Evolutionary conservation across 1,140 invertebrate species (phyloP).

Genomic region (Sitobion miscanthi): DNA sequence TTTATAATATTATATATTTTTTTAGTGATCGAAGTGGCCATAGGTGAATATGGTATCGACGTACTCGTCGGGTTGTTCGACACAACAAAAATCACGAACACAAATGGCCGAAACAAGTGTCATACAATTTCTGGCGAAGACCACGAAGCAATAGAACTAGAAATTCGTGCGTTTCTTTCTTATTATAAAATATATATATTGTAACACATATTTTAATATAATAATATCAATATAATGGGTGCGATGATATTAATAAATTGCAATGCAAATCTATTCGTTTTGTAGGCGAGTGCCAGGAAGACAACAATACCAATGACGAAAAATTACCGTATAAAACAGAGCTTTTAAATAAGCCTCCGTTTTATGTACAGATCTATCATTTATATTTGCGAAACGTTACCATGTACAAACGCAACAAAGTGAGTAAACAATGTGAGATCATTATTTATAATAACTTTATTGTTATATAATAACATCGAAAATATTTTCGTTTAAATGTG

Average conservation of each 20-base stretch:
- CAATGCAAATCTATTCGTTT: not conserved
- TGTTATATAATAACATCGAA: not conserved
- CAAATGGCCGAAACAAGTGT: not conserved
- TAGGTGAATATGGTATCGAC: conserved; percentile 73
- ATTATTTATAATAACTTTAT: too few species aligned
- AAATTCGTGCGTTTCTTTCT: not conserved
- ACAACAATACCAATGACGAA: not conserved
- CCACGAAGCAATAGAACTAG: not conserved
- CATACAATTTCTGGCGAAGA: not conserved
- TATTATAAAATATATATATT: not conserved
- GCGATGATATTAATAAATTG: not conserved
- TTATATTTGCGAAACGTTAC: conserved; percentile 59
- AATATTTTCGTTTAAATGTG: not conserved
- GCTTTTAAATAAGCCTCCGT: conserved; percentile 26
- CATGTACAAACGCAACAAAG: conserved; percentile 57
- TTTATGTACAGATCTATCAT: conserved; percentile 58
- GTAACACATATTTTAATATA: not conserved
- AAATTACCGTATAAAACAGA: not conserved
- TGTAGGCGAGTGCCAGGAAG: not conserved
- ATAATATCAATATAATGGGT: not conserved
- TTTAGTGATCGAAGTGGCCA: conserved; percentile 80
- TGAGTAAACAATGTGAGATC: conserved; percentile 40
- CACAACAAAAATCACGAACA: not conserved
- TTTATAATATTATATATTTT: not conserved
- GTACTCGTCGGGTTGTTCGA: conserved; percentile 54